A percentile compares a stretch with the other conserved stretches of the same genome.
Evolutionary conservation across 53 echinoderm and acorn worm genomes (phyloP).

Genomic region (Holothuria scabra): DNA sequence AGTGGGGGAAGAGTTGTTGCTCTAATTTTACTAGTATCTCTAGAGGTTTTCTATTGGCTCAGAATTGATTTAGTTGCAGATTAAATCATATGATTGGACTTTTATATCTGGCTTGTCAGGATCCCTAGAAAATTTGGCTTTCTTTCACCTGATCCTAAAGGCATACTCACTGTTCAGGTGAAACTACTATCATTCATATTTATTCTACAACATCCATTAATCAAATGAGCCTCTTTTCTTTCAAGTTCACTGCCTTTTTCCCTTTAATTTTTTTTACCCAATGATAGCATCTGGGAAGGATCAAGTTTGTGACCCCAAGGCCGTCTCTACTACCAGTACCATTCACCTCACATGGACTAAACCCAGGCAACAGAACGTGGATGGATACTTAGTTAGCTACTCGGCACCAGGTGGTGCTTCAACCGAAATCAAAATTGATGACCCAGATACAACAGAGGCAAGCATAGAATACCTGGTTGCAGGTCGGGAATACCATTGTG

Average conservation of each 20-base stretch:
- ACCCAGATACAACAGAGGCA: slow-evolving; percentile 56
- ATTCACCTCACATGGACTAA: slow-evolving; percentile 60
- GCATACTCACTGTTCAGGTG: too few relatives aligned
- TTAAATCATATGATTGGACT: too few relatives aligned
- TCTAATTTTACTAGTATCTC: too few relatives aligned
- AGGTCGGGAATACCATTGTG: slow-evolving; percentile 75
- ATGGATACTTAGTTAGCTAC: slow-evolving; percentile 62
- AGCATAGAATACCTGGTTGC: slow-evolving; percentile 70
- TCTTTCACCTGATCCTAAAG: too few relatives aligned
- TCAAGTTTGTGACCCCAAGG: slow-evolving; percentile 41
- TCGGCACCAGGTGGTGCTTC: slow-evolving; percentile 34
- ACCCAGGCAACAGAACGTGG: slow-evolving; percentile 28
- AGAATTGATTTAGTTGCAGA: too few relatives aligned
- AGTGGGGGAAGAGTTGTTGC: too few relatives aligned
- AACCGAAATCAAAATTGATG: slow-evolving; percentile 59
- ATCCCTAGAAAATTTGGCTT: too few relatives aligned
- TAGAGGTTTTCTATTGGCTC: too few relatives aligned
- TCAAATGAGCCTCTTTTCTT: not conserved
- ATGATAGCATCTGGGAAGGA: not conserved
- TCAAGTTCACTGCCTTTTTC: not conserved
- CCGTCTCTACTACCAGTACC: slow-evolving; percentile 48
- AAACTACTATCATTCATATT: not conserved
- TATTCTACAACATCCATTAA: too few relatives aligned
- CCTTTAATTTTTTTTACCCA: not conserved
- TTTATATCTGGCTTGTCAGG: too few relatives aligned